These are phyloP conservation scores for Xiphophorus couchianus DNA, from an alignment of 2,113 vertebrate genomes.

Conservation along the genomic window DNA sequence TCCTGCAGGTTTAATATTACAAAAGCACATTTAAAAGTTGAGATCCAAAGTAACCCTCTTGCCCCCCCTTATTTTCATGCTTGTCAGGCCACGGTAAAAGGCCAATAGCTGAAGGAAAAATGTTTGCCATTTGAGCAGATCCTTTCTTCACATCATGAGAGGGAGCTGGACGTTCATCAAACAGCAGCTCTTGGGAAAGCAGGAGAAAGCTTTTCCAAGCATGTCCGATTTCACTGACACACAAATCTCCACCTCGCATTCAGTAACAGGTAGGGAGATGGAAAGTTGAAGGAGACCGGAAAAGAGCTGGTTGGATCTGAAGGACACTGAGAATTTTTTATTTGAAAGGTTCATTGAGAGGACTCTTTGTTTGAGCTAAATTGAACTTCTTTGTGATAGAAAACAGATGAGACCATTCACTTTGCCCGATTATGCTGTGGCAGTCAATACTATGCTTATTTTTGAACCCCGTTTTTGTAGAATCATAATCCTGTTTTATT, in stretches of 20 bases:
- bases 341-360: constrained; percentile 22
- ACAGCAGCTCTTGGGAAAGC: constrained; percentile 50
- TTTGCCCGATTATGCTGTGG: not conserved
- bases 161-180: constrained; percentile 47
- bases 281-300: constrained; percentile 7
- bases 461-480: not conserved
- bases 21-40: constrained; percentile 36
- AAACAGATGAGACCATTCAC: not conserved
- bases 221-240: constrained; percentile 51
- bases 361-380: constrained; percentile 10
- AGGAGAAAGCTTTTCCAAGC: constrained; percentile 37
- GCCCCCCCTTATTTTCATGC: constrained; percentile 43
- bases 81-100: constrained; percentile 40
- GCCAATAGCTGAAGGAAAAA: constrained; percentile 45
- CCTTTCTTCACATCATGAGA: constrained; percentile 41
- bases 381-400: constrained; percentile 1
- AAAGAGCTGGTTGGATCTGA: constrained; percentile 9
- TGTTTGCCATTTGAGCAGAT: constrained; percentile 33
- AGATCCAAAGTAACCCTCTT: constrained; percentile 25
- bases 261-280: constrained; percentile 19
- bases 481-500: not conserved
- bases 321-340: not conserved
- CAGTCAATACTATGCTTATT: not conserved
- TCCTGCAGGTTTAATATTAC: constrained; percentile 38
- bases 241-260: constrained; percentile 31